Evolutionary conservation across 1,140 invertebrate species (phyloP), one percentile per base, ranked within the genome.

Genomic region (Drosophila subobscura): DNA sequence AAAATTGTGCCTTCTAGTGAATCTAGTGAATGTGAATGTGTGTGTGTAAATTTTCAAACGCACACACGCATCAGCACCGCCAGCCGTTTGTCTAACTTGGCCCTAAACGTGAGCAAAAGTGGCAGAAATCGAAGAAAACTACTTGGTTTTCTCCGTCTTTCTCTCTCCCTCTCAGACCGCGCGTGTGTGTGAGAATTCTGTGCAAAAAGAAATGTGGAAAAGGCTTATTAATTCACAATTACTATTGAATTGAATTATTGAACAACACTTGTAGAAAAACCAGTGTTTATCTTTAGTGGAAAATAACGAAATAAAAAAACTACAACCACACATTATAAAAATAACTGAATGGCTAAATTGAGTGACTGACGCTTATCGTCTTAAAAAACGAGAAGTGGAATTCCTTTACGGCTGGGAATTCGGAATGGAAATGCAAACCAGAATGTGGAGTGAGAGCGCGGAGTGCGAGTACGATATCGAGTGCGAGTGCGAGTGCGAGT

Each of bases 31-130:
- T 47, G 64, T 65, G 33, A 27, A 33, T 61, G 63, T 45, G 49
- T 29, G 59, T 53, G 60, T 66, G 29, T 53, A 33, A 73, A 72
- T 83, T 83, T 83, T 60, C 77, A 78, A 75, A 83, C 71, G 49
- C 66, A 57, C 65, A 83, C 60, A 75, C 68, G 65, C 58, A 55
- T 55, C 51, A 60, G 61, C 37, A 56, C 59, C 71, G 56, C 56
- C 60, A 53, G 58, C 58, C 58, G 70, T 75, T 72, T 72, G 54
- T 72, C 76, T 74, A 77, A 81, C 78, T 67, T 60, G 67, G 78
- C 78, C 78, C 78, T 81, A 58, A 78, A 76, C 68, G 56, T 56
- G 52, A 77, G 61, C 10, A 57, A 55, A 54, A 53, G 66, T 23
- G 22, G 29, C 33, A 16, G 23, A 40, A 58, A 33, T 22, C 29